Base-by-base conservation (phyloP, 2,797 vertebrate species). In the Pagetopsis macropterus region DNA sequence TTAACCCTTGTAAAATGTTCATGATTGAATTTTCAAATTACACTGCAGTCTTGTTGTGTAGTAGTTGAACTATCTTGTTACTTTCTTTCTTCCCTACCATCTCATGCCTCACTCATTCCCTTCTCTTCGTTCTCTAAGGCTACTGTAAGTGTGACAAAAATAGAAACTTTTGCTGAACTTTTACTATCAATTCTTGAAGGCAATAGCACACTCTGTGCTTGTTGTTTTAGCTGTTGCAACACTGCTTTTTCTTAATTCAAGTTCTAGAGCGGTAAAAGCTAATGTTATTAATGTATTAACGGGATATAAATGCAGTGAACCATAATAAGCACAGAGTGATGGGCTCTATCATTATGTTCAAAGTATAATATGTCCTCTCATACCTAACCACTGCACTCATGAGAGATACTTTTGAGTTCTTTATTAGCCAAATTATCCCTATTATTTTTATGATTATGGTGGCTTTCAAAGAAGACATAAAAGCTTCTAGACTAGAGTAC, bases 231-330 rank as follows among this genome's bases (percentile, higher is more conserved):
- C 33, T 37, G 6, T 37, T 37, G 33, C 6, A 37, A 37, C 33
- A 37, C 33, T 37, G 33, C 33, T 37, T 37, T 9, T 9, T 37
- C 33, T 37, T 37, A 37, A 9, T 37, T 37, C 33, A 37, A 37
- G 33, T 43, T 72, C 60, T 16, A 3, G 4, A 14, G 0, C 2
- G 9, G 60, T 65, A 55, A 61, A 60, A 57, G 41, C 6, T 49
- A 65, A 69, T 50, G 33, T 37, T 37, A 57, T 61, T 15, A 41
- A 80, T 71, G 40, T 21, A 70, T 72, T 83, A 72, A 78, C 58
- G 57, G 54, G 50, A 74, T 54, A 64, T 23, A 2, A 72, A 50
- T 40, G 17, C 56, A 55, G 11, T 71, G 57, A 68, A 63, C 64
- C 23, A 67, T 61, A 55, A 79, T 84, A 59, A 78, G 23, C 23